phyloP scores from a whole-genome alignment of 2,113 vertebrate species.

The Cephalopholis sonnerati region DNA sequence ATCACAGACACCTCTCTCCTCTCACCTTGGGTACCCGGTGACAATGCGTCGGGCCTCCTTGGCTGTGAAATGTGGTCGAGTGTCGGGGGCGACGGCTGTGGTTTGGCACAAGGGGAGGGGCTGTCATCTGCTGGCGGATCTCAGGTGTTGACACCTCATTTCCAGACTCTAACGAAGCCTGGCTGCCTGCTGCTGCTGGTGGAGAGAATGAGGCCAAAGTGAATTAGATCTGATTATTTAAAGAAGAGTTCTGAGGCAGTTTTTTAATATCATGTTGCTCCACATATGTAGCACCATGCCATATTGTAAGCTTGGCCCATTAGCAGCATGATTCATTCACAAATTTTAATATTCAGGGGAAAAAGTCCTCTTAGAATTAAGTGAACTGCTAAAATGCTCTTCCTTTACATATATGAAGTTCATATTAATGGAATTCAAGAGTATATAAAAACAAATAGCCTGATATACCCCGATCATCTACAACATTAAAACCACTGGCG shows the following conservation, averaged over 20 bases:
- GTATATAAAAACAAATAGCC: background rate
- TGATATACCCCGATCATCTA: background rate
- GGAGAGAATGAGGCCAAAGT: background rate
- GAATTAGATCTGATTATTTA: background rate
- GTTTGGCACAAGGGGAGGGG: constrained; percentile 25
- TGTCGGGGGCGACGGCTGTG: constrained; percentile 19
- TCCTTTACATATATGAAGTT: background rate
- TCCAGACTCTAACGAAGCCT: constrained; percentile 32
- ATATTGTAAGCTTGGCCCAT: background rate
- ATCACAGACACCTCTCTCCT: constrained; percentile 22
- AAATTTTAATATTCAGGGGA: background rate
- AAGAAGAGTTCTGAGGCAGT: background rate
- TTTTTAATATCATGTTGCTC: background rate
- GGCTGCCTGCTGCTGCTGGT: constrained; percentile 8
- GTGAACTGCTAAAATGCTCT: background rate
- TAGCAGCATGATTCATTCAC: background rate
- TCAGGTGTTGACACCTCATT: constrained; percentile 65
- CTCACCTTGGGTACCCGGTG: constrained; percentile 43
- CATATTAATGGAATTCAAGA: background rate
- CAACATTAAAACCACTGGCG: no score
- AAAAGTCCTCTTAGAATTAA: background rate
- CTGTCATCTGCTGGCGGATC: constrained; percentile 39
- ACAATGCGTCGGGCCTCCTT: constrained; percentile 28
- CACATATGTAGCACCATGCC: background rate
- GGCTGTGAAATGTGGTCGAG: constrained; percentile 30